Conservation (phyloP, 2,797 vertebrate species). For the Xenopus petersii region DNA sequence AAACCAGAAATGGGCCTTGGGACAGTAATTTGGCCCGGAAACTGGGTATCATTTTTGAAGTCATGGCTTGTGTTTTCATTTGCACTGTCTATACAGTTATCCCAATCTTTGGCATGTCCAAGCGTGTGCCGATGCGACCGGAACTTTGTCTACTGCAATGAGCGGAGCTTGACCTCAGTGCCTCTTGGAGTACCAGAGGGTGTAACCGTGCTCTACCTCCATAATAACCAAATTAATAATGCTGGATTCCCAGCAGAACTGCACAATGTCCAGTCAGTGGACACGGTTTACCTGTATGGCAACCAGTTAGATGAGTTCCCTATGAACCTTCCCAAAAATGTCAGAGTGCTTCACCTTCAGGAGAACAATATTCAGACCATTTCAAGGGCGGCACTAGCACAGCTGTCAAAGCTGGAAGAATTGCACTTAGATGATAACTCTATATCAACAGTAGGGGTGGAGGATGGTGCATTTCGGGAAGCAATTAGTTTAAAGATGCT, state of each 20-base stretch:
- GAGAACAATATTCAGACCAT: slow-evolving; percentile 97
- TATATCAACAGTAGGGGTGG: slow-evolving; percentile 90
- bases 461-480: slow-evolving; percentile 89
- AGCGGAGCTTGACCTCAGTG: slow-evolving; percentile 93
- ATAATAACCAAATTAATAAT: slow-evolving; percentile 97
- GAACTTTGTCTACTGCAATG: slow-evolving; percentile 95
- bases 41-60: slow-evolving; percentile 79
- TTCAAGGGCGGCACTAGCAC: slow-evolving; percentile 82
- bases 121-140: slow-evolving; percentile 90
- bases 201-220: slow-evolving; percentile 92
- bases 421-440: slow-evolving; percentile 92
- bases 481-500: slow-evolving; percentile 86
- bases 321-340: slow-evolving; percentile 89
- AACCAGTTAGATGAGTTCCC: slow-evolving; percentile 94
- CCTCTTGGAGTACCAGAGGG: slow-evolving; percentile 93
- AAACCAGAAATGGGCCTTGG: slow-evolving; percentile 85
- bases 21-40: slow-evolving; percentile 80
- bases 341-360: slow-evolving; percentile 87
- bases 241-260: slow-evolving; percentile 89
- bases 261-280: slow-evolving; percentile 85
- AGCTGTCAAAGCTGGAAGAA: slow-evolving; percentile 87
- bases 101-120: slow-evolving; percentile 77
- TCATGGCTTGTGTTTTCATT: slow-evolving; percentile 85
- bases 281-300: slow-evolving; percentile 91
- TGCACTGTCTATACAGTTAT: slow-evolving; percentile 81